Conservation (phyloP, 2,797 vertebrate species). For the Parambassis ranga region DNA sequence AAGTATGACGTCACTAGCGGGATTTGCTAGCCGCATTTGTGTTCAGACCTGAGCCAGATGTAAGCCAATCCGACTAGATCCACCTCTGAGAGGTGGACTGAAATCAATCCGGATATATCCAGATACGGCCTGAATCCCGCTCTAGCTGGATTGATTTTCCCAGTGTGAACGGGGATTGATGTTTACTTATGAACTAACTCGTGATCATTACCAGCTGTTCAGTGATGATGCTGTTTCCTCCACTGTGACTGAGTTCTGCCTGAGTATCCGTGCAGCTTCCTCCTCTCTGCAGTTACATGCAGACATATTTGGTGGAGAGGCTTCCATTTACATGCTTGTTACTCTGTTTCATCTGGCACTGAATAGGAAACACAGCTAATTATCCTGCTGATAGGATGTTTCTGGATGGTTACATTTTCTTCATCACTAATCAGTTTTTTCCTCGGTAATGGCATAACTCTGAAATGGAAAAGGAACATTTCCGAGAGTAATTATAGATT, state of each 20-base stretch:
- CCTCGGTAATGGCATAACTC: constrained; percentile 15
- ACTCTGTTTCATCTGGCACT: constrained; percentile 21
- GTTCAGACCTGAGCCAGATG: no score
- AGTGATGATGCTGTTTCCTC: background rate
- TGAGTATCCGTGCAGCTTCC: constrained; percentile 2
- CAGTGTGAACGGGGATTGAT: no score
- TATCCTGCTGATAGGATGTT: constrained; percentile 52
- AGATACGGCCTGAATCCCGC: no score
- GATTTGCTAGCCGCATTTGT: no score
- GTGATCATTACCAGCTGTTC: no score
- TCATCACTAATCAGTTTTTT: constrained; percentile 29
- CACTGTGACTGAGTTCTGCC: background rate
- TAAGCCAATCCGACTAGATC: no score
- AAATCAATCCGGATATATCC: no score
- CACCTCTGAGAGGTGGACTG: no score
- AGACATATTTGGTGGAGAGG: background rate
- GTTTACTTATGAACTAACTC: no score
- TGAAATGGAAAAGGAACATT: constrained; percentile 24
- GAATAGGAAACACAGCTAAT: constrained; percentile 53
- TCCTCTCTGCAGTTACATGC: background rate
- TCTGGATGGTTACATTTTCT: constrained; percentile 46
- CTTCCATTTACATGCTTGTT: constrained; percentile 32
- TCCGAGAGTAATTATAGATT: constrained; percentile 35
- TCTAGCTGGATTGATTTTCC: no score
- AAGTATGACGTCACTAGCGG: no score